phyloP scores from a whole-genome alignment of 2,113 vertebrate genomes.

The Rhinoptilus africanus region DNA sequence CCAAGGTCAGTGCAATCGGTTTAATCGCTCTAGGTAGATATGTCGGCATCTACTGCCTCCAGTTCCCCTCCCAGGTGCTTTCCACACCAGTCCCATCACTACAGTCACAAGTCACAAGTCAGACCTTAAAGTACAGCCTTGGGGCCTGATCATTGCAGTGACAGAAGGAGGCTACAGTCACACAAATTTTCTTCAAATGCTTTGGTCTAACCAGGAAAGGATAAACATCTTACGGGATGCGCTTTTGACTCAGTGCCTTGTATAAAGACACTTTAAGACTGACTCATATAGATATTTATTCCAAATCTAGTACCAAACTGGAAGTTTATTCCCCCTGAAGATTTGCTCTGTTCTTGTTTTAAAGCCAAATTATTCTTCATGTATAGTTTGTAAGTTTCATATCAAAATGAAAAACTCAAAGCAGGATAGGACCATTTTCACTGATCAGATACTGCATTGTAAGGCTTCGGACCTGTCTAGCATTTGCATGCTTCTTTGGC shows the following conservation, averaged over 20 bases:
- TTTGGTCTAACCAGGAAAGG: not conserved
- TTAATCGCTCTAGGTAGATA: not conserved
- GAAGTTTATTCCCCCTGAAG: not conserved
- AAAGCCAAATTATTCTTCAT: not conserved
- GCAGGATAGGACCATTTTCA: not conserved
- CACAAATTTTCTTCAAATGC: not conserved
- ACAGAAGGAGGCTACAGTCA: not conserved
- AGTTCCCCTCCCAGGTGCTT: not conserved
- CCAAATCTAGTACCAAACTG: not conserved
- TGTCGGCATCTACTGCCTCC: not conserved
- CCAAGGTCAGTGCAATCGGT: not conserved
- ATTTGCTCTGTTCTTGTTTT: not conserved
- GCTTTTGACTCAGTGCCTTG: not conserved
- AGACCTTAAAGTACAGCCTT: not conserved
- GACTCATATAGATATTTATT: not conserved
- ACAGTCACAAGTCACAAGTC: not conserved
- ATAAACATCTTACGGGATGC: not conserved
- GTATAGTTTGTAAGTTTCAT: not conserved
- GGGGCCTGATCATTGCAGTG: too few relatives aligned
- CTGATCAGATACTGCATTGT: not conserved
- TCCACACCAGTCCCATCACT: not conserved
- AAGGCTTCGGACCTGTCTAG: not conserved
- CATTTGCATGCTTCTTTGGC: not conserved
- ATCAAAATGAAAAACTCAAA: not conserved
- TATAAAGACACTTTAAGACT: not conserved